Percentiles rank a stretch among this genome's conserved stretches.
Conservation (phyloP, 64 coral and sea anemone species). For the Dendronephthya gigantea region DNA sequence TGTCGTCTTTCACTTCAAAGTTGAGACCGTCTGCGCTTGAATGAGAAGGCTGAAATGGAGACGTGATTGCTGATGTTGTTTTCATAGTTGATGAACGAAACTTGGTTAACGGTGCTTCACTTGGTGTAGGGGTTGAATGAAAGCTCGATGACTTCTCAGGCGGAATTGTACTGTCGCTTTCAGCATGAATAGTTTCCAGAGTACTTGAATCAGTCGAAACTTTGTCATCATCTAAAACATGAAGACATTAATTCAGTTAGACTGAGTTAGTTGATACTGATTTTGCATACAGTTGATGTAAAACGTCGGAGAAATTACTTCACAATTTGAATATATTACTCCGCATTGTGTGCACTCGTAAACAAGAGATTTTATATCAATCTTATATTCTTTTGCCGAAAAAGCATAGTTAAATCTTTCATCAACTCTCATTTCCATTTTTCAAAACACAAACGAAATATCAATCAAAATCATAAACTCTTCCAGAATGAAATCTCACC, state of each 20-base stretch:
- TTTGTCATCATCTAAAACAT: not conserved
- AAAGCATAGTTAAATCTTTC: no score
- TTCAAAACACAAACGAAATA: not conserved
- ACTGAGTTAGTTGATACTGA: no score
- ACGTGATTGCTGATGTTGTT: not conserved
- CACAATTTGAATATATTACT: no score
- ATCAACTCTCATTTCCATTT: no score
- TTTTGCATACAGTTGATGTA: no score
- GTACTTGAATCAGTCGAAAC: not conserved
- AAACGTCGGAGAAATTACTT: no score
- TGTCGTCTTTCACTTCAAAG: not conserved
- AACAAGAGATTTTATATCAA: no score
- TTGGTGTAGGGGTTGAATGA: not conserved
- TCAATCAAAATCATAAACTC: not conserved
- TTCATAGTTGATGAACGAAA: not conserved
- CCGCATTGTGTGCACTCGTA: no score
- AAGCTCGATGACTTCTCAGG: not conserved
- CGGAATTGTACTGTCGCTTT: not conserved
- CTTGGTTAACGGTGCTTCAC: not conserved
- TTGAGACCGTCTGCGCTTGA: not conserved
- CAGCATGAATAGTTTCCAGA: not conserved
- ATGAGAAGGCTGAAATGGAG: not conserved
- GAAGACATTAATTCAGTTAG: no score
- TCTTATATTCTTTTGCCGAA: no score
- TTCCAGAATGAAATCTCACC: not conserved